These are phyloP conservation scores for Parapsyche elsis DNA, from an alignment of 1,140 invertebrate species.

Conservation along the genomic window DNA sequence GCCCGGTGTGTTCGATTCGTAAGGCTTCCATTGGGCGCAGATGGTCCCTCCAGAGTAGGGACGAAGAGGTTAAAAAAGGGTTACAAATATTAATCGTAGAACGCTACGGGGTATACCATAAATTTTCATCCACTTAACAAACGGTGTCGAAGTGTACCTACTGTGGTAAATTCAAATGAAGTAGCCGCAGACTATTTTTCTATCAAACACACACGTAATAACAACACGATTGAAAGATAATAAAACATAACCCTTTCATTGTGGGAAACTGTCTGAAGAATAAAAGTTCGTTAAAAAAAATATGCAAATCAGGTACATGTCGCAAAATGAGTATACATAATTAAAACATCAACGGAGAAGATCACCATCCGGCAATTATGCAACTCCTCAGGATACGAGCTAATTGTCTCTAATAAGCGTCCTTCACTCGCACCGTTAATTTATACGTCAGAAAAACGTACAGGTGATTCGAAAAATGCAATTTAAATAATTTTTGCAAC, in stretches of 20 bases:
- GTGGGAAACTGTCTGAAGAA: no score
- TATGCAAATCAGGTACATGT: neutral
- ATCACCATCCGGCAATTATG: no score
- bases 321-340: neutral
- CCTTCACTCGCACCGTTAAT: no score
- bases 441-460: no score
- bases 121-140: slow-evolving; percentile 23
- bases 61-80: slow-evolving; percentile 18
- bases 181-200: neutral
- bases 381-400: no score
- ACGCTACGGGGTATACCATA: slow-evolving; percentile 18
- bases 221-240: no score
- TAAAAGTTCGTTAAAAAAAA: neutral
- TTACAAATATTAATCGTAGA: neutral
- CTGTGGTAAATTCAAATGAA: neutral
- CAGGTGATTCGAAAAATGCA: no score
- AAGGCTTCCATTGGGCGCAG: slow-evolving; percentile 29
- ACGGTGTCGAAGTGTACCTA: slow-evolving; percentile 10
- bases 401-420: no score
- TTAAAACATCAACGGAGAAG: neutral
- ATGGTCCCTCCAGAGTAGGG: neutral
- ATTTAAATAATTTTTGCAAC: no score
- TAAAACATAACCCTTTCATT: no score
- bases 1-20: slow-evolving; percentile 27
- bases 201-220: no score